These are phyloP conservation scores for Agrypnus murinus DNA, from an alignment of 2,888 invertebrate species.

Conservation along the genomic window DNA sequence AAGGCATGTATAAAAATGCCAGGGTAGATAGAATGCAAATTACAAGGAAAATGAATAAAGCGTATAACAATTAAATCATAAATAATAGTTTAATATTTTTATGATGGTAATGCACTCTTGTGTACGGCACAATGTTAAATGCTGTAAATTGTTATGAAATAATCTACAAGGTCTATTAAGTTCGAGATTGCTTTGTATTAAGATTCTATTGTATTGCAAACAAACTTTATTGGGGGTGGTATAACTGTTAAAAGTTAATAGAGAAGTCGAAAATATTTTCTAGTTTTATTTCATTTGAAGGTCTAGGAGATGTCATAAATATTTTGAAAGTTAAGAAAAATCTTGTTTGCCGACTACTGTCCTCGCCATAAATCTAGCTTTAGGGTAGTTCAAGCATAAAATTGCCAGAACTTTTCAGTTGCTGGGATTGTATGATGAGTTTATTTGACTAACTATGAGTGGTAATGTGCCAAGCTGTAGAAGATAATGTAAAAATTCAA, in stretches of 20 bases:
- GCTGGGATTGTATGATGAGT: no score
- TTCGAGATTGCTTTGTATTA: slow-evolving; percentile 14
- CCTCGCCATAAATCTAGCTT: no score
- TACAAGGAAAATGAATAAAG: slow-evolving; percentile 30
- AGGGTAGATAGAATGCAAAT: slow-evolving; percentile 17
- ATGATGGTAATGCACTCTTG: background rate
- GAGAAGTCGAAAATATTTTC: slow-evolving; percentile 13
- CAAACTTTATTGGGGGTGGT: background rate
- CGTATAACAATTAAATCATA: slow-evolving; percentile 37
- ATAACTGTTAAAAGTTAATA: slow-evolving; percentile 25
- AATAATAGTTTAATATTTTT: slow-evolving; percentile 30
- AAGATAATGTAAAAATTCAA: no score
- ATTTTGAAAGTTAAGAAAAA: no score
- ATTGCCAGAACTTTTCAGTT: no score
- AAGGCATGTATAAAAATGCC: slow-evolving; percentile 25
- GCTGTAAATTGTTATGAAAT: slow-evolving; percentile 29
- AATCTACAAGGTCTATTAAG: slow-evolving; percentile 20
- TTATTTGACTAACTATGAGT: no score
- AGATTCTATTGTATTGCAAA: no score
- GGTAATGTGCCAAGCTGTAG: no score
- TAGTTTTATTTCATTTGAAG: slow-evolving; percentile 5
- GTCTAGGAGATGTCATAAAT: no score
- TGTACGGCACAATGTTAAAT: slow-evolving; percentile 25
- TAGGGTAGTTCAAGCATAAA: no score
- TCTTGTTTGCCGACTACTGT: no score